These are phyloP conservation scores for Diabrotica balteata DNA, from an alignment of 2,888 invertebrate genomes.

Conservation along the genomic window DNA sequence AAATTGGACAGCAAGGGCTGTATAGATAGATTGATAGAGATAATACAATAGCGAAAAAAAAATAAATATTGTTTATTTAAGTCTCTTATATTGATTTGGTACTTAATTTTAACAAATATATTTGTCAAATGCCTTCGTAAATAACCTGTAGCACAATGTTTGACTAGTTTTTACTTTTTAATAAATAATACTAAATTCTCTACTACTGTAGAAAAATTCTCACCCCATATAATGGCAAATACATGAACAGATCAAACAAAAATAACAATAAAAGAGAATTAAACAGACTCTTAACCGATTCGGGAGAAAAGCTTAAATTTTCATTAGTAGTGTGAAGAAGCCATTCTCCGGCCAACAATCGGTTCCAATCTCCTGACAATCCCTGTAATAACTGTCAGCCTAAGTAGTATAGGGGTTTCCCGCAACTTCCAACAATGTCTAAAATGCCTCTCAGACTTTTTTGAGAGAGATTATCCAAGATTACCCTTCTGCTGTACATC, in stretches of 20 bases:
- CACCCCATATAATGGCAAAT: too few relatives aligned
- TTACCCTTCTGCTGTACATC: constrained; percentile 46
- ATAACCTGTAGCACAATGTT: too few relatives aligned
- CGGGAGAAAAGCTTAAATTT: constrained; percentile 15
- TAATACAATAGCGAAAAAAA: too few relatives aligned
- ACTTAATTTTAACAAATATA: too few relatives aligned
- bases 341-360: constrained; percentile 29
- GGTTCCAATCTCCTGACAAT: constrained; percentile 34
- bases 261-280: neutral
- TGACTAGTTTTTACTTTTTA: too few relatives aligned
- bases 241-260: neutral
- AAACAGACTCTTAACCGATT: constrained; percentile 13
- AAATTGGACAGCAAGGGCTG: too few relatives aligned
- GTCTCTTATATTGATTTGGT: too few relatives aligned
- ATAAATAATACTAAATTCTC: too few relatives aligned
- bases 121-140: too few relatives aligned
- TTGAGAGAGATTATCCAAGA: constrained; percentile 46
- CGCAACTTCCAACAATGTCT: constrained; percentile 43
- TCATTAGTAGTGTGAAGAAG: constrained; percentile 28
- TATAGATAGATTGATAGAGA: too few relatives aligned
- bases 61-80: too few relatives aligned
- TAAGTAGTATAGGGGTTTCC: constrained; percentile 37
- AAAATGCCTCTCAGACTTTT: constrained; percentile 43
- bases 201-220: too few relatives aligned
- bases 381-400: constrained; percentile 39